These are phyloP conservation scores for Albula goreensis DNA, from an alignment of 2,113 vertebrate genomes.

Conservation along the genomic window DNA sequence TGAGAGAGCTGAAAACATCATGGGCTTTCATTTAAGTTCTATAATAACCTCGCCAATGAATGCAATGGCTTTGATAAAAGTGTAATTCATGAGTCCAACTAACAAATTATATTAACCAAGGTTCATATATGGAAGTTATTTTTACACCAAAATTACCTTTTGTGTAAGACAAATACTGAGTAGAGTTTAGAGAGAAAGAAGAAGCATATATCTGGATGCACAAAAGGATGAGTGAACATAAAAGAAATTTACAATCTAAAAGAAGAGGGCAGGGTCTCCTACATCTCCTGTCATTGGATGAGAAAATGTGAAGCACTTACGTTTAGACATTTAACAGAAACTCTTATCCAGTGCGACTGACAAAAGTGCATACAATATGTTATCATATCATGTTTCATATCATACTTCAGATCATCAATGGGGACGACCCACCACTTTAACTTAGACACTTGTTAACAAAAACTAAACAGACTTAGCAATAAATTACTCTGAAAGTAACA, in stretches of 20 bases:
- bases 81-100: background rate
- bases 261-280: background rate
- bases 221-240: background rate
- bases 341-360: no score
- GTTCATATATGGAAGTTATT: background rate
- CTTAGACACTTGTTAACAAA: no score
- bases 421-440: no score
- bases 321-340: background rate
- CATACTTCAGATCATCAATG: no score
- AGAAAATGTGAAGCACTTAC: background rate
- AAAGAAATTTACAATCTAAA: background rate
- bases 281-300: background rate
- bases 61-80: background rate
- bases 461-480: no score
- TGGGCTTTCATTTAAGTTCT: background rate
- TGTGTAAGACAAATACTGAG: background rate
- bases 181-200: background rate
- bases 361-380: no score
- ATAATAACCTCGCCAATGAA: background rate
- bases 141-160: background rate
- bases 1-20: background rate
- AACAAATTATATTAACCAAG: background rate
- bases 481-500: no score
- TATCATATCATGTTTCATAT: no score
- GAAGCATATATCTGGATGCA: background rate